Evolutionary conservation across 2,888 invertebrate species (phyloP).

Genomic region (Acanthococcus lagerstroemiae): DNA sequence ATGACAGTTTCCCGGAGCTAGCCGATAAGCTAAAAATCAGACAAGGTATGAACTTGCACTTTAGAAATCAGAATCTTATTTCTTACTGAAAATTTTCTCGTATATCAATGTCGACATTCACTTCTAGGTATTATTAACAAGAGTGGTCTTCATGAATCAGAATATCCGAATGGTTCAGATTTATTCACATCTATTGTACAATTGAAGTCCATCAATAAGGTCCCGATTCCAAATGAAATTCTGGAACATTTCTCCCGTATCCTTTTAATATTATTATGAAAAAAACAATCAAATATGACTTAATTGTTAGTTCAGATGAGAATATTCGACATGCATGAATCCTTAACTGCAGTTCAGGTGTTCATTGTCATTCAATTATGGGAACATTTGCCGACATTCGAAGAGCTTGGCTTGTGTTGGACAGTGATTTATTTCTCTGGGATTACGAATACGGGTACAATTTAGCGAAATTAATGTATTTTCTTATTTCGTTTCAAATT

Average conservation of each 20-base stretch:
- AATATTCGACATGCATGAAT: not conserved
- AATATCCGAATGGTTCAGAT: conserved; percentile 71
- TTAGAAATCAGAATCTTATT: not conserved
- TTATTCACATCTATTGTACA: conserved; percentile 62
- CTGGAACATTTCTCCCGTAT: conserved; percentile 92
- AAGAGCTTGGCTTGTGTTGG: conserved; percentile 93
- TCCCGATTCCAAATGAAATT: conserved; percentile 84
- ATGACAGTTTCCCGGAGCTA: conserved; percentile 25
- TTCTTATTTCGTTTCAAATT: no score
- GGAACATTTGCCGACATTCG: conserved; percentile 93
- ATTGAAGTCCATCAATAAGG: conserved; percentile 67
- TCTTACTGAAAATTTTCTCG: not conserved
- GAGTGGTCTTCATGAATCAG: conserved; percentile 81
- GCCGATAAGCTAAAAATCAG: conserved; percentile 11
- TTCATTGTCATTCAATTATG: conserved; percentile 94
- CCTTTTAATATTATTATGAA: conserved; percentile 49
- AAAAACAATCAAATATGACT: not conserved
- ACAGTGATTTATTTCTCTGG: conserved; percentile 97
- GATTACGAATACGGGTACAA: conserved; percentile 78
- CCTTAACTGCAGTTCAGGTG: conserved; percentile 51
- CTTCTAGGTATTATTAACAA: conserved; percentile 62
- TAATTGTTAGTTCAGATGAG: not conserved
- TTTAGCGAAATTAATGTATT: not conserved
- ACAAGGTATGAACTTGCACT: conserved; percentile 1
- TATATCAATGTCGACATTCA: not conserved